Conservation (phyloP, 2,888 invertebrate genomes). For the Thymelicus sylvestris region DNA sequence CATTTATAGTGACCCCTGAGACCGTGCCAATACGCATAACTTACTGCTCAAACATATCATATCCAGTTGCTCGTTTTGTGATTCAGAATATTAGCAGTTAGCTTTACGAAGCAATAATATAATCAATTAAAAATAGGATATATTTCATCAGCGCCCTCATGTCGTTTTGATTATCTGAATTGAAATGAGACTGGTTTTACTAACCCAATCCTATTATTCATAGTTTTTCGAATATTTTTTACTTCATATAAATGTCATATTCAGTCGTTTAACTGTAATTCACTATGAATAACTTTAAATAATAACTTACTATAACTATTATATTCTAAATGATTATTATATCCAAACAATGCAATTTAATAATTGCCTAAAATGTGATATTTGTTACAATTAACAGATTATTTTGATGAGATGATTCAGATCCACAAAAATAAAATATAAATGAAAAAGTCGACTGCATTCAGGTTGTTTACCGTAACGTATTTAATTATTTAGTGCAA, state of each 20-base stretch:
- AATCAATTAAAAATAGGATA: background rate
- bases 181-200: slow-evolving; percentile 5
- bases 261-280: background rate
- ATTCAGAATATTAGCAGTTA: background rate
- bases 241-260: background rate
- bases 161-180: background rate
- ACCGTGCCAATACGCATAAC: slow-evolving; percentile 15
- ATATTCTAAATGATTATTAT: too few species aligned
- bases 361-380: background rate
- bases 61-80: background rate
- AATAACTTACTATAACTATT: background rate
- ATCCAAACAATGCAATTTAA: too few species aligned
- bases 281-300: too few species aligned
- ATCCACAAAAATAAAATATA: background rate
- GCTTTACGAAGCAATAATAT: background rate
- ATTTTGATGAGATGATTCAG: background rate
- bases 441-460: background rate
- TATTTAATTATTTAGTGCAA: too few species aligned
- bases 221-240: slow-evolving; percentile 8
- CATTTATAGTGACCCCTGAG: background rate
- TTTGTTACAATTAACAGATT: background rate
- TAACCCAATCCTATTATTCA: background rate
- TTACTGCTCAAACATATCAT: slow-evolving; percentile 12
- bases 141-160: background rate
- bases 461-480: background rate